Conservation (phyloP, 1,140 invertebrate genomes). For the Orchestia grillus region DNA sequence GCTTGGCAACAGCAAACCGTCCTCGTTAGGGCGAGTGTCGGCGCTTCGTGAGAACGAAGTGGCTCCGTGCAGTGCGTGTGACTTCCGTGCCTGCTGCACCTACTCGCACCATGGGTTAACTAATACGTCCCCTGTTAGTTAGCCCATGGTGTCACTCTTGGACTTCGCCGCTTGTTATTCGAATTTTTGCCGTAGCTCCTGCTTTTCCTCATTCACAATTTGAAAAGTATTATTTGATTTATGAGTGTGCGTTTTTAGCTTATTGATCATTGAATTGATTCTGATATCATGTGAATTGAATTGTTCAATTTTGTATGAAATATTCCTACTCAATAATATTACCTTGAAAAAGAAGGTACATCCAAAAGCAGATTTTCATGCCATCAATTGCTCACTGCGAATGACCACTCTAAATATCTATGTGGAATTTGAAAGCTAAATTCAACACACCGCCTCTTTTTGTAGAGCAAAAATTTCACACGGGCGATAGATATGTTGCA, state of each 20-base stretch:
- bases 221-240: neutral
- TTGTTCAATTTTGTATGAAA: neutral
- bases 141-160: neutral
- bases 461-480: no score
- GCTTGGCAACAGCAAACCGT: neutral
- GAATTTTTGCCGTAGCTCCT: neutral
- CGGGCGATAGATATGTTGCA: no score
- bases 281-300: neutral
- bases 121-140: neutral
- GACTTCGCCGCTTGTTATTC: neutral
- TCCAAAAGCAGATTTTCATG: neutral
- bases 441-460: no score
- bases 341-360: neutral
- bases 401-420: neutral
- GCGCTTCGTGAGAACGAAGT: neutral
- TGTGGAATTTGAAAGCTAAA: neutral
- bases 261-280: neutral
- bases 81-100: neutral
- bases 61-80: neutral
- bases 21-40: neutral
- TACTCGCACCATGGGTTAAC: neutral
- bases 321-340: neutral
- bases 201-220: neutral
- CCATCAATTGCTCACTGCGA: neutral
- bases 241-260: neutral